Percentiles rank a stretch among this genome's conserved stretches.
These are phyloP conservation scores for Scrobipalpa atriplicella DNA, from an alignment of 2,888 invertebrate genomes.

Conservation along the genomic window DNA sequence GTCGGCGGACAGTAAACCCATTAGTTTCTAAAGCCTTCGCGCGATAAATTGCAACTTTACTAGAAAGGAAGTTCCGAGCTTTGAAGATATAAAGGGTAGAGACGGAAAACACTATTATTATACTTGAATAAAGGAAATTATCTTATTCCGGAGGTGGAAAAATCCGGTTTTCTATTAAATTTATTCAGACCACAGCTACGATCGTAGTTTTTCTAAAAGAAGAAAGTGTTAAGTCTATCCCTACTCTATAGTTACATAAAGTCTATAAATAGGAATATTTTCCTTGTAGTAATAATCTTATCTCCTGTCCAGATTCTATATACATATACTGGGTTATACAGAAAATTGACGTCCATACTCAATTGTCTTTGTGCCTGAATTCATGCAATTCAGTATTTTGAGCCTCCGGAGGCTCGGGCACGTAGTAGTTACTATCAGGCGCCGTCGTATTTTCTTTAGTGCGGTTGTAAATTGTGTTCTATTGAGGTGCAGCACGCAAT, in stretches of 20 bases:
- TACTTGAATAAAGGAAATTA: not conserved
- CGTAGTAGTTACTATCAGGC: not conserved
- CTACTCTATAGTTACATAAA: not conserved
- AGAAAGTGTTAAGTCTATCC: too few species aligned
- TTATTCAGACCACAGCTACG: not conserved
- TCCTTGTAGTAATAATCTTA: too few species aligned
- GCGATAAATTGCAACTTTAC: conserved; percentile 7
- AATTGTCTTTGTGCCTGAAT: not conserved
- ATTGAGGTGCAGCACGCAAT: conserved; percentile 27
- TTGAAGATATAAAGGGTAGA: not conserved
- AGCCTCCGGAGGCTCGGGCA: not conserved
- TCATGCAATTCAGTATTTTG: not conserved
- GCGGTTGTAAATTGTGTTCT: conserved; percentile 23
- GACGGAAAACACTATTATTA: not conserved
- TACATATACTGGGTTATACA: too few species aligned
- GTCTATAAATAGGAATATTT: not conserved
- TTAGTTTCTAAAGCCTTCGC: not conserved
- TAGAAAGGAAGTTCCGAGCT: not conserved
- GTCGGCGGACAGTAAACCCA: conserved; percentile 13
- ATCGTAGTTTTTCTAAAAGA: not conserved
- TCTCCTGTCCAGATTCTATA: too few species aligned
- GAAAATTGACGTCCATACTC: too few species aligned
- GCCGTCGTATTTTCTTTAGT: conserved; percentile 16
- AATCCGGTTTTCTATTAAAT: not conserved
- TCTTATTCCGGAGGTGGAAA: not conserved